These are phyloP conservation scores for Corythornis cristatus DNA, from an alignment of 2,113 vertebrate genomes.

Conservation along the genomic window DNA sequence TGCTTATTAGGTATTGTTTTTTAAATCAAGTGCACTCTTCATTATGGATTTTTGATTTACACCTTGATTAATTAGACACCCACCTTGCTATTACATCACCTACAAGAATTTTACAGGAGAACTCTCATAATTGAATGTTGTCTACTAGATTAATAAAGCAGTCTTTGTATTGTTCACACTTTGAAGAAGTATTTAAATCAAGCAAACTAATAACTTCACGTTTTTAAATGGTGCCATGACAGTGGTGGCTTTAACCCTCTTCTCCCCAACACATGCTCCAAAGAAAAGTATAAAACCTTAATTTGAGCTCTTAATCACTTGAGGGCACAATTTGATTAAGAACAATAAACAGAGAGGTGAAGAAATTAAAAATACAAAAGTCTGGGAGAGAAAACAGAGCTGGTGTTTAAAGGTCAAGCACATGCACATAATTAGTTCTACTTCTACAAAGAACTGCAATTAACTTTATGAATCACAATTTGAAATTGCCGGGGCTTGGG, in stretches of 20 bases:
- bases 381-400: constrained; percentile 50
- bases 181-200: constrained; percentile 5
- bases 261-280: not conserved
- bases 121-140: not conserved
- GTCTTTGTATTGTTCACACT: not conserved
- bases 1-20: not conserved
- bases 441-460: constrained; percentile 44
- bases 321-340: constrained; percentile 59
- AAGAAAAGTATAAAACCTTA: constrained; percentile 23
- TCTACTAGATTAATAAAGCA: not conserved
- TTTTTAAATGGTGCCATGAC: not conserved
- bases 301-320: constrained; percentile 57
- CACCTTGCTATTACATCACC: not conserved
- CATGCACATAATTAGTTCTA: not conserved
- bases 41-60: not conserved
- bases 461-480: constrained; percentile 20
- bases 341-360: constrained; percentile 56
- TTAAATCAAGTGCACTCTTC: not conserved
- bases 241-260: constrained; percentile 13
- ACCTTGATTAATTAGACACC: not conserved
- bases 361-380: constrained; percentile 49
- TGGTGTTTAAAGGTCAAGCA: constrained; percentile 59
- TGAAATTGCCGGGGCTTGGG: constrained; percentile 42
- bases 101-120: not conserved
- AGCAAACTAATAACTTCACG: not conserved